Evolutionary conservation across 2,888 invertebrate species (phyloP).

Genomic region (Spilosoma lubricipeda): DNA sequence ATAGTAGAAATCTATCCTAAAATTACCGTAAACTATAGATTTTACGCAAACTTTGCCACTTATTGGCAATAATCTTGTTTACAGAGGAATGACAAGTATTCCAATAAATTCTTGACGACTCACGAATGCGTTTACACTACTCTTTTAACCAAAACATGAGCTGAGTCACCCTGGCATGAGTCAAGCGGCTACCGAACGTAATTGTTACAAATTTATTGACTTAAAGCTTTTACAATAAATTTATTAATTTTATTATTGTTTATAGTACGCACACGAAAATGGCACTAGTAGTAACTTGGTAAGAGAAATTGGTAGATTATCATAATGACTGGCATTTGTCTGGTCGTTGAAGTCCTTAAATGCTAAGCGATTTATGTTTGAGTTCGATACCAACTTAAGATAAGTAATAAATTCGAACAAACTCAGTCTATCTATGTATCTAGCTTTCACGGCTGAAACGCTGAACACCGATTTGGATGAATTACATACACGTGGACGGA

Average conservation of each 20-base stretch:
- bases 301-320: too few species aligned
- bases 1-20: not conserved
- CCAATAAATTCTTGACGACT: slow-evolving; percentile 52
- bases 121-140: slow-evolving; percentile 41
- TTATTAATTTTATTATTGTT: not conserved
- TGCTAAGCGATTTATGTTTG: too few species aligned
- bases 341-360: too few species aligned
- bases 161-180: slow-evolving; percentile 61
- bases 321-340: too few species aligned
- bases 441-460: too few species aligned
- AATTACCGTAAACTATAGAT: not conserved
- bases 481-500: too few species aligned
- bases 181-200: slow-evolving; percentile 36
- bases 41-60: not conserved
- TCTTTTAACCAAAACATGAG: slow-evolving; percentile 56
- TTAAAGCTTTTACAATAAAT: not conserved
- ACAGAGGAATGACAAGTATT: slow-evolving; percentile 37
- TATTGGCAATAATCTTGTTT: slow-evolving; percentile 5
- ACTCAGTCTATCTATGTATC: too few species aligned
- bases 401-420: too few species aligned
- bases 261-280: not conserved
- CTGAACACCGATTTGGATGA: too few species aligned
- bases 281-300: too few species aligned
- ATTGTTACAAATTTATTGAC: not conserved
- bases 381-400: too few species aligned